phyloP scores from a whole-genome alignment of 1,140 invertebrate genomes.

The Hypsibius dujardini region DNA sequence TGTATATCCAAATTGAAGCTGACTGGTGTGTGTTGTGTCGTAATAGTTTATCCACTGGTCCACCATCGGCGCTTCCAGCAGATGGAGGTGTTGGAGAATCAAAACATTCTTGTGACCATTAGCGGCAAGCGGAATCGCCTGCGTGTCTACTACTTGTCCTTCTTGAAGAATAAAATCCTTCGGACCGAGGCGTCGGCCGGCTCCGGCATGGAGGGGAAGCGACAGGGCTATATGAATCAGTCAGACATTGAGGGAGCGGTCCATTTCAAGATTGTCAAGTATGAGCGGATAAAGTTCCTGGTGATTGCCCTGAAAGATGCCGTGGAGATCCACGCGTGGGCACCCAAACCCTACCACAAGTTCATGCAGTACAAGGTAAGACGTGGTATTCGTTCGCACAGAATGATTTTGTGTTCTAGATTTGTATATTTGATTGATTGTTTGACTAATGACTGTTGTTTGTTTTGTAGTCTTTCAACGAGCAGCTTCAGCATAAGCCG shows the following conservation, averaged over 20 bases:
- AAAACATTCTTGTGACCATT: conserved; percentile 97
- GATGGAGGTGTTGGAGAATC: conserved; percentile 98
- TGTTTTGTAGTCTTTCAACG: conserved; percentile 48
- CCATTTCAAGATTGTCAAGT: conserved; percentile 99
- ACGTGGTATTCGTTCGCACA: not conserved
- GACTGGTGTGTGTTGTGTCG: not conserved
- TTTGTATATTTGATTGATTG: conserved; percentile 13
- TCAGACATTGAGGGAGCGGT: conserved; percentile 95
- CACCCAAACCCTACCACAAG: conserved; percentile 98
- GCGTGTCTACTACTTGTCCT: conserved; percentile 93
- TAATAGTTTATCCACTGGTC: conserved; percentile 84
- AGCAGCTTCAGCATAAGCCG: conserved; percentile 53
- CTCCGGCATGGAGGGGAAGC: conserved; percentile 58
- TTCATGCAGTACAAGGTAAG: conserved; percentile 95
- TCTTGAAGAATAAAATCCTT: conserved; percentile 96
- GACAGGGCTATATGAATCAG: conserved; percentile 98
- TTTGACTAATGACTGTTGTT: conserved; percentile 21
- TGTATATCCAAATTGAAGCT: not conserved
- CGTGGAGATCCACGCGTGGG: conserved; percentile 99
- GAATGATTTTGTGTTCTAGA: conserved; percentile 16
- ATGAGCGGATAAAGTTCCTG: conserved; percentile 97
- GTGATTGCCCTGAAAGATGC: conserved; percentile 95
- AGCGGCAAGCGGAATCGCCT: conserved; percentile 97
- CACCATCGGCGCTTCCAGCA: conserved; percentile 91
- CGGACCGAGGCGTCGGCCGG: conserved; percentile 83